Base-by-base conservation (phyloP, 1,140 invertebrate genomes). In the Bombus confusus region DNA sequence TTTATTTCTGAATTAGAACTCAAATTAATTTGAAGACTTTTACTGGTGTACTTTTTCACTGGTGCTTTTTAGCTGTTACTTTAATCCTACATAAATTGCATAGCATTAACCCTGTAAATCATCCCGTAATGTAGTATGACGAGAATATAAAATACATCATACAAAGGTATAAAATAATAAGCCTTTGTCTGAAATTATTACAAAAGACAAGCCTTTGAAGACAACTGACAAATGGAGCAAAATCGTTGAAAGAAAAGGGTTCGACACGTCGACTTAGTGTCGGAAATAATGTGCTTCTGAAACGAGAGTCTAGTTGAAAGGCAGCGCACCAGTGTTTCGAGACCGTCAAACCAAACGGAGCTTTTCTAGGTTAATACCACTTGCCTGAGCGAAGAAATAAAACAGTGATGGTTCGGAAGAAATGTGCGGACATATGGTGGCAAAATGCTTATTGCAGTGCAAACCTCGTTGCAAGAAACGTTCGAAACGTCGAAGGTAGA, bases 341-440 rank as follows among this genome's bases (percentile, higher is more conserved):
- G 18, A 22, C 15, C 62, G 52, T 69, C 64, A 41, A 31, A 57
- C 64, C 74, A 75, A 78, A 78, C 80, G 52, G 39, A 39, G 82
- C 74, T 57, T 83, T 77, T 77, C 82, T 66, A 78, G 82, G 74
- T 68, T 77, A 83, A 83, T 83, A 57, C 82, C 82, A 78, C 68
- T 57, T 31, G 37, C 59, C 52, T 34, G 79, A 73, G 52, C 28
- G 74, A 52, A 28, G 69, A 37, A 72, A 25, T 81, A 73, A 72
- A 81, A 39, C 31, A 62, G 68, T 39, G 68, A 69, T 43, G 75
- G 12, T 13, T 22, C 37, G 82, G 47, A 81, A 81, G 79, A 43
- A 69, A 43, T 18, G 37, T 8, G 68, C 13, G 62, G 41, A 28
- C 41, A n/a, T 31, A 28, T 34, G 34, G 52, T 43, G 25, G 78